Base-by-base conservation (phyloP, 2,888 invertebrate genomes). In the Drosophila vallismaia region DNA sequence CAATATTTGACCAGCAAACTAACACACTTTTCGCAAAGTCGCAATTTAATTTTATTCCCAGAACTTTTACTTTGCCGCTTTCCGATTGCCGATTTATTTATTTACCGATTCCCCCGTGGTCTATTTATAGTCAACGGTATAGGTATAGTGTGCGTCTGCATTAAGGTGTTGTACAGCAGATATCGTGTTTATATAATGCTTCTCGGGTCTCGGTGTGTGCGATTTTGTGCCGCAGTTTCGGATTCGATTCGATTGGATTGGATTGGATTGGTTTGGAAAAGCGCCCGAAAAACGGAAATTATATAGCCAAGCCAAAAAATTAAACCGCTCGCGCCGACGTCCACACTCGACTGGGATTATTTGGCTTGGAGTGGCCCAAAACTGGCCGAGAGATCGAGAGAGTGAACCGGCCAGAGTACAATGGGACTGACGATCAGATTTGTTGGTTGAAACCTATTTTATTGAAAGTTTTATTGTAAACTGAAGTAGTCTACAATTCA, bases 301-400 rank as follows among this genome's bases (percentile, higher is more conserved):
- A 46, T 36, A 28, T 29, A 31, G 48, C 29, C 31, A 40, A 62
- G 46, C 46, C 36, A 63, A 57, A 74, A 73, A 79, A 68, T 56
- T 74, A 75, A 88, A 85, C 82, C 86, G 78, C 77, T 57, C 86
- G 79, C 84, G 79, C 78, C 77, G 87, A 89, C 79, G 86, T 86
- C 88, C 74, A 82, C 79, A 76, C 80, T 78, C 80, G 88, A 88
- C 89, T 89, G 83, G 81, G 84, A 42, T 8, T 33, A 33, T 42
- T 42, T 19, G 40, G 12, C 40, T 42, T 42, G 59, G 73, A 76
- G 84, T 77, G 85, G 81, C 79, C 81, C 74, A 85, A 78, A 82
- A 71, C 53, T 44, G 44, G 44, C 44, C 44, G 55, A 40, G 19
- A 12, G 40, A 57, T 14, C 29, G 9, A 24, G 44, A 42, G 40